Percentiles rank a stretch among this genome's conserved stretches.
Evolutionary conservation across 2,888 invertebrate species (phyloP).

Genomic region (Palloptera scutellata): DNA sequence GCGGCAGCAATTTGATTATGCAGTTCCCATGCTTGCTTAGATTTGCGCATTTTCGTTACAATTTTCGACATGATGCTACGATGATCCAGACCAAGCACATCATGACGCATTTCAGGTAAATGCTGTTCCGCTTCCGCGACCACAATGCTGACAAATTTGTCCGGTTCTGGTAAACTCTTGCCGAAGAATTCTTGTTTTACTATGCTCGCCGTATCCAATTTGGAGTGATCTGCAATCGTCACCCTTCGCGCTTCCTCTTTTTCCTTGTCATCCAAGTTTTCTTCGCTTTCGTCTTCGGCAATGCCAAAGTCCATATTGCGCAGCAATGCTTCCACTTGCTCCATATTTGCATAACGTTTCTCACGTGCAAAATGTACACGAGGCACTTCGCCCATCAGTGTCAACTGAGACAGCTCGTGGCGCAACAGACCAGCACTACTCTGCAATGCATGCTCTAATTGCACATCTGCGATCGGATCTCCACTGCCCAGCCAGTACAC

Average conservation of each 20-base stretch:
- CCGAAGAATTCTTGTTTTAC: slow-evolving; percentile 38
- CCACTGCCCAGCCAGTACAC: slow-evolving; percentile 77
- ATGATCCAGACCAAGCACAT: slow-evolving; percentile 76
- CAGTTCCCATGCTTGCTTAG: slow-evolving; percentile 67
- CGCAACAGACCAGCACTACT: slow-evolving; percentile 70
- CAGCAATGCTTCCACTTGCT: slow-evolving; percentile 71
- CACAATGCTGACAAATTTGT: slow-evolving; percentile 49
- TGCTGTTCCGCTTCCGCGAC: slow-evolving; percentile 44
- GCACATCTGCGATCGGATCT: slow-evolving; percentile 46
- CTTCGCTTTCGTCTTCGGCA: slow-evolving; percentile 66
- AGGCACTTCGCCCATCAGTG: slow-evolving; percentile 80
- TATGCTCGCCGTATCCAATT: slow-evolving; percentile 35
- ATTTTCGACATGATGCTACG: slow-evolving; percentile 70
- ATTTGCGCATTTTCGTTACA: slow-evolving; percentile 66
- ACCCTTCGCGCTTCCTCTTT: neutral
- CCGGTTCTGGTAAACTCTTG: slow-evolving; percentile 36
- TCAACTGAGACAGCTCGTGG: slow-evolving; percentile 76
- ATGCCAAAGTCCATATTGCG: slow-evolving; percentile 73
- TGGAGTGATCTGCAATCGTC: neutral
- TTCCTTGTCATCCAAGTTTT: slow-evolving; percentile 11
- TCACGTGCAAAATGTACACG: slow-evolving; percentile 78
- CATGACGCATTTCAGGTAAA: slow-evolving; percentile 76
- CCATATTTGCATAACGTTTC: slow-evolving; percentile 66
- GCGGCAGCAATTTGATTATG: slow-evolving; percentile 39
- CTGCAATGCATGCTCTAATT: slow-evolving; percentile 69